phyloP scores from a whole-genome alignment of 2,888 invertebrate species.

The Adineta ricciae region DNA sequence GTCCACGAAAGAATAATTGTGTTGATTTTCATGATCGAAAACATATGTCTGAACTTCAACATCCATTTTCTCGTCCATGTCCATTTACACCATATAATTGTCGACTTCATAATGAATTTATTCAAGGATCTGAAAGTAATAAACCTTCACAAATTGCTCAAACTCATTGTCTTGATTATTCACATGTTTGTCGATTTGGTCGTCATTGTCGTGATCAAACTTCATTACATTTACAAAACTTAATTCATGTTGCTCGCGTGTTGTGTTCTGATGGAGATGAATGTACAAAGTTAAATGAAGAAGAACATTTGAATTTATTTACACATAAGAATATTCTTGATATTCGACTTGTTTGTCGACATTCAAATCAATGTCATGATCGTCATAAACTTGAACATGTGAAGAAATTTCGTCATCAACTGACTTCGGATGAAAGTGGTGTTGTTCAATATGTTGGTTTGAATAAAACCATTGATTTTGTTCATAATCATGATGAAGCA shows the following conservation, averaged over 20 bases:
- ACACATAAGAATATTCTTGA: background rate
- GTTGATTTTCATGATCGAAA: background rate
- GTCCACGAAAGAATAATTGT: background rate
- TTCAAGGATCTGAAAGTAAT: background rate
- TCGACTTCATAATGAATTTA: background rate
- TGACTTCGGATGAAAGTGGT: background rate
- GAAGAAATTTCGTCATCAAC: background rate
- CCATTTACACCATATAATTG: background rate
- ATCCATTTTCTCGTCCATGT: background rate
- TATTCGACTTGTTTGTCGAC: background rate
- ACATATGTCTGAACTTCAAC: background rate
- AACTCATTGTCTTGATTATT: background rate
- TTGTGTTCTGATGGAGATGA: background rate
- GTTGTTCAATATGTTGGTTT: background rate
- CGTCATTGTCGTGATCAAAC: background rate
- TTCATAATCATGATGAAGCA: background rate
- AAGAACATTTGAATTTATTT: background rate
- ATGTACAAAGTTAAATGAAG: background rate
- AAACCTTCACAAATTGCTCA: background rate
- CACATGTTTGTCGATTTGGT: background rate
- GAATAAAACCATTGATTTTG: background rate
- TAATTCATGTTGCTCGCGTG: background rate
- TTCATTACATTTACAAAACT: too few species aligned
- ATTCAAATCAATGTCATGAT: background rate
- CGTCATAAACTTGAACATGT: background rate